Evolutionary conservation across 2,888 invertebrate genomes (phyloP).

Genomic region (Nomada flava): DNA sequence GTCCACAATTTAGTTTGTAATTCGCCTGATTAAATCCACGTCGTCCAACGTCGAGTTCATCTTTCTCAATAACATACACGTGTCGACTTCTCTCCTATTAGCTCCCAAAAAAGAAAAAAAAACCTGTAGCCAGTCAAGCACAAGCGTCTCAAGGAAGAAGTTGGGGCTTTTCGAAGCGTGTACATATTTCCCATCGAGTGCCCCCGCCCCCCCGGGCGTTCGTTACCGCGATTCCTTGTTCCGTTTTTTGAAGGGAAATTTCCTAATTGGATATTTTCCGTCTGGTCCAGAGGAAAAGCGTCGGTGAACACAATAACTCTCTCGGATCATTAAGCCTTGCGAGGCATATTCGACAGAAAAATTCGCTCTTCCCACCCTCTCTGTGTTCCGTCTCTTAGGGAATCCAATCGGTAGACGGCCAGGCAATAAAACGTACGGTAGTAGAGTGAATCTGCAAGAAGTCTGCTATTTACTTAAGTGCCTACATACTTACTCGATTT

Average conservation of each 20-base stretch:
- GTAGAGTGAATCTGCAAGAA: conserved; percentile 15
- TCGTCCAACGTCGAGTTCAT: neutral
- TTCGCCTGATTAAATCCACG: neutral
- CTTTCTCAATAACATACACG: neutral
- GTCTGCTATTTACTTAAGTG: conserved; percentile 50
- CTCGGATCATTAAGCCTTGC: conserved; percentile 47
- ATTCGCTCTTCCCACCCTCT: neutral
- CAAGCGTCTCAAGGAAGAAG: neutral
- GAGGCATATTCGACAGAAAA: conserved; percentile 22
- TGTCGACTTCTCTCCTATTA: conserved; percentile 12
- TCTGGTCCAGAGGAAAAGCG: conserved; percentile 6
- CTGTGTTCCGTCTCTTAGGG: neutral
- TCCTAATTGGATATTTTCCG: conserved; percentile 51
- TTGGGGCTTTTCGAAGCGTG: neutral
- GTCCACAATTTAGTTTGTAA: neutral
- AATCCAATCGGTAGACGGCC: conserved; percentile 16
- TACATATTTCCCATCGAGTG: conserved; percentile 3
- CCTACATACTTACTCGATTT: conserved; percentile 56
- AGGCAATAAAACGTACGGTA: conserved; percentile 9
- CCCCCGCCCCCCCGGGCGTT: conserved; percentile 3
- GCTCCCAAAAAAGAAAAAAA: neutral
- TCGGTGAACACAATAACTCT: conserved; percentile 36
- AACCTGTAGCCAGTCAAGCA: neutral
- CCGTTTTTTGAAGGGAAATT: conserved; percentile 13
- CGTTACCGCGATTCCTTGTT: conserved; percentile 30